phyloP scores from a whole-genome alignment of 1,140 invertebrate genomes.

The Coelopa frigida region DNA sequence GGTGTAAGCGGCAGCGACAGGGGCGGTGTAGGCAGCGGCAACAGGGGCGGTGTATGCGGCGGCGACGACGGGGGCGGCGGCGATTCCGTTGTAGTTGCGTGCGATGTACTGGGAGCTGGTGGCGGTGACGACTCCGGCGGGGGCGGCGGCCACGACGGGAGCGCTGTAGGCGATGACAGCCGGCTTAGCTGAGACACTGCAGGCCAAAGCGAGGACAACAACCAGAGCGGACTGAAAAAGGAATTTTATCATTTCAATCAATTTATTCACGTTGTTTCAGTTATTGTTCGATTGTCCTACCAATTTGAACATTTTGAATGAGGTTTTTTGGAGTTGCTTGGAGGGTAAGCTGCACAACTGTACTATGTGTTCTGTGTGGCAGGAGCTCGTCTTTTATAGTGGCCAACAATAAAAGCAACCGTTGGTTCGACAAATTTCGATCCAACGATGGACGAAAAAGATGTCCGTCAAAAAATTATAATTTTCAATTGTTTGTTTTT shows the following conservation, averaged over 20 bases:
- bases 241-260: conserved; percentile 3
- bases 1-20: conserved; percentile 29
- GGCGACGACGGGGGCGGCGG: conserved; percentile 28
- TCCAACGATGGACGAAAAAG: too few relatives aligned
- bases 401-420: too few relatives aligned
- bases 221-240: conserved; percentile 28
- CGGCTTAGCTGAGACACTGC: not conserved
- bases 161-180: conserved; percentile 25
- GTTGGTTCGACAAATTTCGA: too few relatives aligned
- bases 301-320: conserved; percentile 41
- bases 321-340: conserved; percentile 17
- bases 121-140: conserved; percentile 44
- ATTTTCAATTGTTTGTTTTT: too few relatives aligned
- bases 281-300: too few relatives aligned
- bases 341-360: too few relatives aligned
- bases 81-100: conserved; percentile 45
- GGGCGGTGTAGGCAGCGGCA: conserved; percentile 26
- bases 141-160: conserved; percentile 21
- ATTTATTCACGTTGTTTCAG: not conserved
- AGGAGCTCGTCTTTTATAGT: too few relatives aligned
- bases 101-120: conserved; percentile 47
- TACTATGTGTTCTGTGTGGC: too few relatives aligned
- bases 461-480: too few relatives aligned
- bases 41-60: conserved; percentile 19
- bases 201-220: conserved; percentile 6